Evolutionary conservation across 2,797 vertebrate genomes (phyloP).

Genomic region (Graptemys geographica): DNA sequence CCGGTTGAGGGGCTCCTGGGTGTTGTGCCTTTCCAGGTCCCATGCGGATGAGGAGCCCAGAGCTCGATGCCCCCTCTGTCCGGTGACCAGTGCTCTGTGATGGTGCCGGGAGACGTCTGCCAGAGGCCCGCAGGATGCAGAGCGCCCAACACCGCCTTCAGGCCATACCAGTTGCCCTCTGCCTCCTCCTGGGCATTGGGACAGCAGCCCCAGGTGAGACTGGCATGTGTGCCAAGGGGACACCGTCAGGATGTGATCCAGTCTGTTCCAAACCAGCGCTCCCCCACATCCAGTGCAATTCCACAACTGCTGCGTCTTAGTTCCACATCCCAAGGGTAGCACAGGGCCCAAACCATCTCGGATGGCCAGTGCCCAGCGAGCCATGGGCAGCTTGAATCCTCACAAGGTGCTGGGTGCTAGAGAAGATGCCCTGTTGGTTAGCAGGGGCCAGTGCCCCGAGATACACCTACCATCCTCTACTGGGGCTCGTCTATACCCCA

Average conservation of each 20-base stretch:
- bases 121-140: background rate
- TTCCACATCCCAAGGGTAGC: background rate
- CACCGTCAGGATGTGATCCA: background rate
- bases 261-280: background rate
- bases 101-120: too few relatives aligned
- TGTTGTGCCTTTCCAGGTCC: background rate
- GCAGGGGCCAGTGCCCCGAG: too few relatives aligned
- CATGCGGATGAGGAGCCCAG: background rate
- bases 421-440: background rate
- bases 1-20: background rate
- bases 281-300: background rate
- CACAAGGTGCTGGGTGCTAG: too few relatives aligned
- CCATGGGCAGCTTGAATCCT: background rate
- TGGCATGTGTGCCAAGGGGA: background rate
- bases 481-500: background rate
- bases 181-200: background rate
- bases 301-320: background rate
- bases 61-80: background rate
- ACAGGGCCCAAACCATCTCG: background rate
- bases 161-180: background rate
- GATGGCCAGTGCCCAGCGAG: background rate
- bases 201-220: background rate
- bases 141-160: accelerated
- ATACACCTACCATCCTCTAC: too few relatives aligned
- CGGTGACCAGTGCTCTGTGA: too few relatives aligned